Evolutionary conservation across 2,797 vertebrate genomes (phyloP), one percentile per base, ranked within the genome.

Genomic region (Spinus olivaceus): DNA sequence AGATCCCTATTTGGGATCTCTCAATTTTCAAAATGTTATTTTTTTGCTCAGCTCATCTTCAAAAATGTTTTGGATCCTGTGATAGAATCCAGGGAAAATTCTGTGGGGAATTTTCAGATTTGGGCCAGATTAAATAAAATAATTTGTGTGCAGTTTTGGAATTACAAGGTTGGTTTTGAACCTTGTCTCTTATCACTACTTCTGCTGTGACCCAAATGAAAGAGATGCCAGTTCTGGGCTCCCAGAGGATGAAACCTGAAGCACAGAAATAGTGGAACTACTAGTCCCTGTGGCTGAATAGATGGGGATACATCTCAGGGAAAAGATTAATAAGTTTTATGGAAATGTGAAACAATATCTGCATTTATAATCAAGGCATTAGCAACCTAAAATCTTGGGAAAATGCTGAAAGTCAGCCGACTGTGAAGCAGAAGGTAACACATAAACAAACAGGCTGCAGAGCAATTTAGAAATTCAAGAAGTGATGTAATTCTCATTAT

Each of bases 401-500:
- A 92, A 93, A 33, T 14, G 60, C 27, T 64, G 67, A 86, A 92
- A 66, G 66, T 33, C 64, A 56, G 60, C 27, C 70, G 81, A 8
- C 41, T 53, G 53, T 57, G 84, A 70, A 85, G 56, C 59, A 87
- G 42, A 94, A 87, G 9, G 8, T 20, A 79, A 63, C 28, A 8
- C 56, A 63, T 32, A 77, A 54, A 82, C 59, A 72, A 59, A 30
- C 32, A 74, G 64, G 54, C 28, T 81, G 70, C 88, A 88, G 80
- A 81, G 12, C 57, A 47, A 67, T 74, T 92, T 88, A 90, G 54
- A 73, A 94, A 88, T 86, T 86, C 65, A 89, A 66, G 47, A 84
- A 95, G 49, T 92, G 64, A 82, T 74, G 90, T 86, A 80, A 71
- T 80, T 92, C 71, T 92, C 57, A 95, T 96, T 92, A 91, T 88